Percentiles rank a stretch among this genome's conserved stretches.
Conservation (phyloP, 2,797 vertebrate genomes). For the Lateolabrax maculatus region DNA sequence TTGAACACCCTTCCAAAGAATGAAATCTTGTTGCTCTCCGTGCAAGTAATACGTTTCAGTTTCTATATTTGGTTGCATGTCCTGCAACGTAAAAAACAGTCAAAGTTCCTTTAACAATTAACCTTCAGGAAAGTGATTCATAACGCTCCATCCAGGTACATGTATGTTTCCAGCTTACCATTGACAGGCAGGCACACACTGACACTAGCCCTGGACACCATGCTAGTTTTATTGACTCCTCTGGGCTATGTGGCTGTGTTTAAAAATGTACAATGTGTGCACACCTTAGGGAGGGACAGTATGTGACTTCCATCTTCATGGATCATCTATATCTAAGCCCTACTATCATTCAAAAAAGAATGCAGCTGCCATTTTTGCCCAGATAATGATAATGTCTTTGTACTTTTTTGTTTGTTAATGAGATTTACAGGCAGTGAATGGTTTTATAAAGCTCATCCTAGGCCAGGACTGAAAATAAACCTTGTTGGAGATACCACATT, state of each 20-base stretch:
- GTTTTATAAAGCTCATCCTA: not conserved
- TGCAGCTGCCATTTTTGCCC: slow-evolving; percentile 28
- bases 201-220: not conserved
- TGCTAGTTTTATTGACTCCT: slow-evolving; percentile 4
- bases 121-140: not conserved
- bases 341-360: slow-evolving; percentile 20
- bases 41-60: not conserved
- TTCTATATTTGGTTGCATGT: not conserved
- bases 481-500: not conserved
- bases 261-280: slow-evolving; percentile 35
- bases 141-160: not conserved
- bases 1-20: slow-evolving; percentile 12
- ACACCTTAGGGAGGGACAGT: slow-evolving; percentile 20
- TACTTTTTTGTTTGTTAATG: slow-evolving; percentile 2
- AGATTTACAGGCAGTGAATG: not conserved
- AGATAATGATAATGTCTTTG: slow-evolving; percentile 16
- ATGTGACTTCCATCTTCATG: slow-evolving; percentile 33
- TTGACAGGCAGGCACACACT: not conserved
- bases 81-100: not conserved
- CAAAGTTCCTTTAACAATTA: not conserved
- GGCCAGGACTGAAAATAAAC: not conserved
- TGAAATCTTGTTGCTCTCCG: slow-evolving; percentile 7
- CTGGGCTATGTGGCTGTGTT: not conserved
- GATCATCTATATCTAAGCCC: no score
- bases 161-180: not conserved